phyloP scores from a whole-genome alignment of 2,888 invertebrate species.

The Plebejus argus region DNA sequence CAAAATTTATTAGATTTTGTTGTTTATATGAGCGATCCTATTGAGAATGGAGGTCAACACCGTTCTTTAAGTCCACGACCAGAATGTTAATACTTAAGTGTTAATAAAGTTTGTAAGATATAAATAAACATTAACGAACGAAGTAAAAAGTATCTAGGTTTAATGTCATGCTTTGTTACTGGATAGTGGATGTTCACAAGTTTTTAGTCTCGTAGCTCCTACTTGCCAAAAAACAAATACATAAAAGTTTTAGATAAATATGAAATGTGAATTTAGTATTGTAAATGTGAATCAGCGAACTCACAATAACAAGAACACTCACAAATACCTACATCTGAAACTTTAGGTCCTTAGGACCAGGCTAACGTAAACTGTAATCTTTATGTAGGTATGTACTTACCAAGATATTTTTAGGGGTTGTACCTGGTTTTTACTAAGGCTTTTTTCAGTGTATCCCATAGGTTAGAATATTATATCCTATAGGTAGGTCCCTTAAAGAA shows the following conservation, averaged over 20 bases:
- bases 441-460: too few relatives aligned
- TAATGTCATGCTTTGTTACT: neutral
- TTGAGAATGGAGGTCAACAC: conserved; percentile 4
- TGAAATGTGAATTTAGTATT: too few relatives aligned
- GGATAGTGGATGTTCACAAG: neutral
- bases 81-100: conserved; percentile 14
- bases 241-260: neutral
- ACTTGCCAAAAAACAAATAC: neutral
- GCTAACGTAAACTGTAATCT: too few relatives aligned
- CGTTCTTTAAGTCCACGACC: neutral
- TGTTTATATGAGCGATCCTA: conserved; percentile 18
- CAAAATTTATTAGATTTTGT: conserved; percentile 6
- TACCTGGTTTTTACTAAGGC: too few relatives aligned
- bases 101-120: conserved; percentile 10
- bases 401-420: too few relatives aligned
- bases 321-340: too few relatives aligned
- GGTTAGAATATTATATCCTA: too few relatives aligned
- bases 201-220: neutral
- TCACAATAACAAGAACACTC: too few relatives aligned
- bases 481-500: too few relatives aligned
- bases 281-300: too few relatives aligned
- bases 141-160: neutral
- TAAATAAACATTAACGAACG: conserved; percentile 4
- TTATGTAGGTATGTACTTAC: too few relatives aligned
- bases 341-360: too few relatives aligned